phyloP scores from a whole-genome alignment of 2,888 invertebrate species.

The Eutolmus rufibarbis region DNA sequence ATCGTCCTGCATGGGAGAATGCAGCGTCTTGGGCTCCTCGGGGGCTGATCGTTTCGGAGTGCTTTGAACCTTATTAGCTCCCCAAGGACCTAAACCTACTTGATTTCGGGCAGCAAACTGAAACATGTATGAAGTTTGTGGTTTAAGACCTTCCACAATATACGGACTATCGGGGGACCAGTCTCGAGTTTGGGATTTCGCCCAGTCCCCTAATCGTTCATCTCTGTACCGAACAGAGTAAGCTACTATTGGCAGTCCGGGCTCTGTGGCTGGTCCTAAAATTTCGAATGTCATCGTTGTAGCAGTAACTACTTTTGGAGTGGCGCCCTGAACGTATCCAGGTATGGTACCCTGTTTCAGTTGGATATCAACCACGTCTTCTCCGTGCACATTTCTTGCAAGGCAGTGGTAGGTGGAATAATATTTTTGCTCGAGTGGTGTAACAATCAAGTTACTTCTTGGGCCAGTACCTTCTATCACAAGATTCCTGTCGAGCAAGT shows the following conservation, averaged over 20 bases:
- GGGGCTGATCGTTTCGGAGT: conserved; percentile 83
- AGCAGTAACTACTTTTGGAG: conserved; percentile 76
- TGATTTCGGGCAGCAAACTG: conserved; percentile 84
- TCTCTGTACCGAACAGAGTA: conserved; percentile 80
- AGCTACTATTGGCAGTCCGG: conserved; percentile 78
- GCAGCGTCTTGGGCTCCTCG: conserved; percentile 73
- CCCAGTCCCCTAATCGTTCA: conserved; percentile 71
- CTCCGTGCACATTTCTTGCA: conserved; percentile 80
- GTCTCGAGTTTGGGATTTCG: conserved; percentile 72
- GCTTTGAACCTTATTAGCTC: conserved; percentile 69
- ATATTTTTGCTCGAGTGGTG: conserved; percentile 70
- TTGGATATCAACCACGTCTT: conserved; percentile 71
- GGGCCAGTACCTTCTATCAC: conserved; percentile 74
- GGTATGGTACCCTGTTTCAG: conserved; percentile 79
- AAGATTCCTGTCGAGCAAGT: conserved; percentile 66
- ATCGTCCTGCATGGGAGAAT: conserved; percentile 62
- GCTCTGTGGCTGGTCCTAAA: conserved; percentile 75
- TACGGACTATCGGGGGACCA: conserved; percentile 85
- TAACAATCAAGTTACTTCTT: conserved; percentile 74
- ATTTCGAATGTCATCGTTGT: conserved; percentile 85
- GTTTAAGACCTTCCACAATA: conserved; percentile 79
- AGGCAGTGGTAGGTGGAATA: conserved; percentile 83
- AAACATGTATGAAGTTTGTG: conserved; percentile 80
- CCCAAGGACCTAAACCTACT: conserved; percentile 82
- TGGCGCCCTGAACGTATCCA: conserved; percentile 70